Evolutionary conservation across 2,888 invertebrate species (phyloP).

Genomic region (Cephus runcator): DNA sequence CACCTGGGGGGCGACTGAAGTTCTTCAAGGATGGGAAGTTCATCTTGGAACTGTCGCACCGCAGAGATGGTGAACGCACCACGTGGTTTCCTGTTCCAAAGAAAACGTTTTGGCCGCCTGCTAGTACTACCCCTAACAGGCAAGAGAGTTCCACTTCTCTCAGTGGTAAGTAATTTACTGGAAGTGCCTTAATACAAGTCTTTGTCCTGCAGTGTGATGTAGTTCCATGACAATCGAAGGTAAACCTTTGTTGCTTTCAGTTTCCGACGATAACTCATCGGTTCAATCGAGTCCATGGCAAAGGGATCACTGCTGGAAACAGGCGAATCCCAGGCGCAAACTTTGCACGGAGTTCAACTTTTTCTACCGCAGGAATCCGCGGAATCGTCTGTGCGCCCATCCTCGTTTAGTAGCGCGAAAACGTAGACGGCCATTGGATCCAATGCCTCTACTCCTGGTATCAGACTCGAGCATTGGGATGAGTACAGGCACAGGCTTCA

Average conservation of each 20-base stretch:
- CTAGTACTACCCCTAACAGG: conserved; percentile 76
- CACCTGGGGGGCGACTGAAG: conserved; percentile 80
- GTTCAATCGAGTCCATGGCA: conserved; percentile 92
- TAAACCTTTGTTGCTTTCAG: conserved; percentile 61
- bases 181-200: not conserved
- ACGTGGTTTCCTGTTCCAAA: conserved; percentile 92
- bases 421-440: conserved; percentile 76
- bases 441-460: conserved; percentile 47
- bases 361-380: conserved; percentile 73
- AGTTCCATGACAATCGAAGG: not conserved
- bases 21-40: conserved; percentile 93
- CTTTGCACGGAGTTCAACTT: conserved; percentile 80
- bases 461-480: conserved; percentile 37
- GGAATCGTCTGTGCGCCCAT: conserved; percentile 62
- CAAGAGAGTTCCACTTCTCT: conserved; percentile 84
- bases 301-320: conserved; percentile 91
- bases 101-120: conserved; percentile 88
- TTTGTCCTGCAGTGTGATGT: not conserved
- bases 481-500: conserved; percentile 29
- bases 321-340: conserved; percentile 79
- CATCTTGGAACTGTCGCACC: conserved; percentile 84
- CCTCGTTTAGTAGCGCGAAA: conserved; percentile 69
- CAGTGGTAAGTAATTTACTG: conserved; percentile 72
- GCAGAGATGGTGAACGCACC: conserved; percentile 81
- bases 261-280: conserved; percentile 91